phyloP scores from a whole-genome alignment of 2,888 invertebrate species.

The Ennomos erosarius region DNA sequence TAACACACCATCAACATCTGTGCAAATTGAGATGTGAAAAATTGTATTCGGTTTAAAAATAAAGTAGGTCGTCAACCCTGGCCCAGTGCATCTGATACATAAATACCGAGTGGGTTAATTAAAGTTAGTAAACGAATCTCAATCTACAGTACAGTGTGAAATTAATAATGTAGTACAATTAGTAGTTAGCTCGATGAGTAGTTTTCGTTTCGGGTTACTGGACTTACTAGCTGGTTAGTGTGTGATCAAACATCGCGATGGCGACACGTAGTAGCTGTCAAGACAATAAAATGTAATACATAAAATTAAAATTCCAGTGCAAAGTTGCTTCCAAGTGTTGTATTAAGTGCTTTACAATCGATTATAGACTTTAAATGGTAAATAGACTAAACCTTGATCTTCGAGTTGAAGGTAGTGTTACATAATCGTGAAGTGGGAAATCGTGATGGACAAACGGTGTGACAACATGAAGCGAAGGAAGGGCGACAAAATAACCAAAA shows the following conservation, averaged over 20 bases:
- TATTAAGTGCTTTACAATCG: constrained; percentile 40
- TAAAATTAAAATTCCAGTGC: constrained; percentile 30
- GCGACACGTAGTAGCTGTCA: constrained; percentile 63
- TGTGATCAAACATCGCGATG: constrained; percentile 64
- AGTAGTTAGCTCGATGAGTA: constrained; percentile 57
- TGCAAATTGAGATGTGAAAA: constrained; percentile 41
- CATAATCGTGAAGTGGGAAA: constrained; percentile 44
- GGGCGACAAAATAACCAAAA: constrained; percentile 71
- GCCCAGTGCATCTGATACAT: constrained; percentile 34
- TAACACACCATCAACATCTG: constrained; percentile 45
- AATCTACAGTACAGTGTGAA: constrained; percentile 45
- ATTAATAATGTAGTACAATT: constrained; percentile 55
- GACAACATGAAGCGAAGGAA: constrained; percentile 70
- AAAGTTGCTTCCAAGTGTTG: constrained; percentile 31
- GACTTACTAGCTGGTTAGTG: constrained; percentile 46
- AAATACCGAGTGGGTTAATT: constrained; percentile 1
- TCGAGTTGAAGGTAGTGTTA: constrained; percentile 47
- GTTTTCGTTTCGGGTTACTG: constrained; percentile 40
- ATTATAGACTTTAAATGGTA: constrained; percentile 41
- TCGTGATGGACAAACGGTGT: constrained; percentile 58
- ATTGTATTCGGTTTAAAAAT: constrained; percentile 21
- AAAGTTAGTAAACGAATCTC: constrained; percentile 27
- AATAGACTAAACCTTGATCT: constrained; percentile 55
- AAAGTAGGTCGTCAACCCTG: constrained; percentile 54
- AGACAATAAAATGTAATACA: constrained; percentile 41